These are phyloP conservation scores for Hippasteria phrygiana DNA, from an alignment of 53 echinoderm and acorn worm species.

Conservation along the genomic window DNA sequence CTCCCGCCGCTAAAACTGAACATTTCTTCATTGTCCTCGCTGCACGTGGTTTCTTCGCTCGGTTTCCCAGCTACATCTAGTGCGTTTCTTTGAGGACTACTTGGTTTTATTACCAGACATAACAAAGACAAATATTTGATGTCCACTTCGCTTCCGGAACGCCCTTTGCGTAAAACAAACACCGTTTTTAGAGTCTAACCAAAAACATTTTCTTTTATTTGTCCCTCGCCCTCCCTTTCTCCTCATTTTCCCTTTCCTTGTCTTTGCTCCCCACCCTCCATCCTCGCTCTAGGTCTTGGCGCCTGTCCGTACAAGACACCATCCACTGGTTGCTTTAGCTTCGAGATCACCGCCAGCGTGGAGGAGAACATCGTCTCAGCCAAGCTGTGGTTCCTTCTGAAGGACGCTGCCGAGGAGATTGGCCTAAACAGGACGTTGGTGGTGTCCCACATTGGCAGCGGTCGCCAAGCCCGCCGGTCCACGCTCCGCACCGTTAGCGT, in stretches of 20 bases:
- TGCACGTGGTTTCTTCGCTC: too few relatives aligned
- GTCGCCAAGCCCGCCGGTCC: constrained; percentile 53
- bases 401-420: constrained; percentile 18
- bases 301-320: constrained; percentile 49
- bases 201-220: neutral
- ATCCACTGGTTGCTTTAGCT: constrained; percentile 56
- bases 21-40: too few relatives aligned
- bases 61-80: too few relatives aligned
- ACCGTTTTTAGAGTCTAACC: too few relatives aligned
- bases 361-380: constrained; percentile 66
- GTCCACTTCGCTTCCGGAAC: too few relatives aligned
- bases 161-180: too few relatives aligned
- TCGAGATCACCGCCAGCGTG: constrained; percentile 50
- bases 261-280: neutral
- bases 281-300: constrained; percentile 5
- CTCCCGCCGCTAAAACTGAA: too few relatives aligned
- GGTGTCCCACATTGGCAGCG: constrained; percentile 63
- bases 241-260: neutral
- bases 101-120: too few relatives aligned
- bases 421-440: constrained; percentile 60
- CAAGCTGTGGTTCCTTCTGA: constrained; percentile 59
- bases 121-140: too few relatives aligned
- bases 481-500: constrained; percentile 5
- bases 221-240: neutral
- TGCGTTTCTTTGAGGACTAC: too few relatives aligned